Percentiles rank a stretch among this genome's conserved stretches.
These are phyloP conservation scores for Dromas ardeola DNA, from an alignment of 2,113 vertebrate species.

Conservation along the genomic window DNA sequence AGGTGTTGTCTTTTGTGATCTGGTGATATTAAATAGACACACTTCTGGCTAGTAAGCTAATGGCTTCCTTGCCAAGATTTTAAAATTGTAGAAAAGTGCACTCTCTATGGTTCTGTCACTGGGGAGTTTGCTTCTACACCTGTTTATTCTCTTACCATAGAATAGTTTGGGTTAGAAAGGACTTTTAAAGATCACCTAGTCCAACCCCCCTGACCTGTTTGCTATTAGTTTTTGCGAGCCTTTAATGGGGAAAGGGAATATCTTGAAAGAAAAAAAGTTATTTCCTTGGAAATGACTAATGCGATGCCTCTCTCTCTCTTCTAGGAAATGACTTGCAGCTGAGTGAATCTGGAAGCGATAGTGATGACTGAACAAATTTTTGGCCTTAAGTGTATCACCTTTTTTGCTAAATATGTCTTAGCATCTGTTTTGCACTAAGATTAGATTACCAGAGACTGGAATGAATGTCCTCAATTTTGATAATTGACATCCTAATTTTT, in stretches of 20 bases:
- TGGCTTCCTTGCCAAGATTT: neutral
- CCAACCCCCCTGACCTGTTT: neutral
- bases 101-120: neutral
- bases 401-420: constrained; percentile 57
- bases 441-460: constrained; percentile 60
- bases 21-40: neutral
- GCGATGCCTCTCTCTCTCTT: constrained; percentile 49
- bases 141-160: neutral
- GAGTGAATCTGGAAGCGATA: constrained; percentile 97
- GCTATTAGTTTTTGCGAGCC: neutral
- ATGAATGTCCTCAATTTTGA: constrained; percentile 66
- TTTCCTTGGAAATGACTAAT: constrained; percentile 50
- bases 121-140: neutral
- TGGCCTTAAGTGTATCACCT: constrained; percentile 61
- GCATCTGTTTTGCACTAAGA: constrained; percentile 73
- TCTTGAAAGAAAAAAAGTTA: neutral
- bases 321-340: constrained; percentile 96
- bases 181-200: neutral
- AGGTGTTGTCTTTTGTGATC: constrained; percentile 30
- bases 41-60: neutral
- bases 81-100: neutral
- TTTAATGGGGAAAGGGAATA: neutral
- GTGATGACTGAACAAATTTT: constrained; percentile 83
- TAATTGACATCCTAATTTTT: constrained; percentile 70
- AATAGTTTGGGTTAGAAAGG: neutral